Evolutionary conservation across 2,113 vertebrate genomes (phyloP).

Genomic region (Caranx melampygus): DNA sequence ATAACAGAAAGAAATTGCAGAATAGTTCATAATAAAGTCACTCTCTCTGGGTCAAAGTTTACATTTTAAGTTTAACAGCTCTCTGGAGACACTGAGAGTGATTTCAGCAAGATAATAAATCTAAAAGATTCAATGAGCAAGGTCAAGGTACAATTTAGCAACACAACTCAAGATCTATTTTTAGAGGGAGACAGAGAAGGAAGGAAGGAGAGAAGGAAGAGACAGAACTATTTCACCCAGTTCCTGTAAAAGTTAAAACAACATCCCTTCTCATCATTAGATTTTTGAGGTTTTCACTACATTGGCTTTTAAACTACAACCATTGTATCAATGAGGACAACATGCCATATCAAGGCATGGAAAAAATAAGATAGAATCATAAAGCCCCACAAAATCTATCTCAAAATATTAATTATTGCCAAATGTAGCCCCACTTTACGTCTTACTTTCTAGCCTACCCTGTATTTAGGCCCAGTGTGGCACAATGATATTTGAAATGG

Average conservation of each 20-base stretch:
- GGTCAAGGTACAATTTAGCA: not conserved
- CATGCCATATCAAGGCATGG: not conserved
- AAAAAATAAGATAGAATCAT: not conserved
- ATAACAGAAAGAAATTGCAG: not conserved
- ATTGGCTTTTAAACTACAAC: not conserved
- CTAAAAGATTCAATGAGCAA: not conserved
- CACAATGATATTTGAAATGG: not conserved
- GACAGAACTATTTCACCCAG: not conserved
- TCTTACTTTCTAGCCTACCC: not conserved
- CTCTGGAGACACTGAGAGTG: not conserved
- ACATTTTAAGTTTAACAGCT: not conserved
- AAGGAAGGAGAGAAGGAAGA: not conserved
- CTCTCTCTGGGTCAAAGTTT: slow-evolving; percentile 35
- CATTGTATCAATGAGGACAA: not conserved
- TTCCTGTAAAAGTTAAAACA: not conserved
- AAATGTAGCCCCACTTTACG: not conserved
- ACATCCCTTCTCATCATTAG: not conserved
- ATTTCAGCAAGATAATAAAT: not conserved
- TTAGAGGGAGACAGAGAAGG: not conserved
- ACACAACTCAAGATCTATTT: not conserved
- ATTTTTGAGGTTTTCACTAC: not conserved
- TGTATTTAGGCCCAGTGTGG: not conserved
- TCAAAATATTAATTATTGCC: not conserved
- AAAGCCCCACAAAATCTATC: not conserved
- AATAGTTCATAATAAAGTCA: not conserved